These are phyloP conservation scores for Mesoclemmys tuberculata DNA, from an alignment of 2,113 vertebrate species.

Conservation along the genomic window DNA sequence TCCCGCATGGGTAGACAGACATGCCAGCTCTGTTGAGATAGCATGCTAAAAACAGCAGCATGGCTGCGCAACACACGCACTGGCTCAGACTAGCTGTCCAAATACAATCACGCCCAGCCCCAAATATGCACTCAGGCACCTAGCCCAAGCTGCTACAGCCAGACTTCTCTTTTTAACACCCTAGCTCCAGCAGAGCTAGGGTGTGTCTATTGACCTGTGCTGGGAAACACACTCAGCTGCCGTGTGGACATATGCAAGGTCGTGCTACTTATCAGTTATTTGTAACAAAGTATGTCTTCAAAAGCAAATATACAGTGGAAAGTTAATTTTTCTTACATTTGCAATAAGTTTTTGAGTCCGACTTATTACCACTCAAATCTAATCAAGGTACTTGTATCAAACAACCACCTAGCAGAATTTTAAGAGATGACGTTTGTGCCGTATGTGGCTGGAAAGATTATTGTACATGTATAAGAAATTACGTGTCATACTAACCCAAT, in stretches of 20 bases:
- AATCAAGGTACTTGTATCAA: not conserved
- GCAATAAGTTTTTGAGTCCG: not conserved
- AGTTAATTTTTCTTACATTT: not conserved
- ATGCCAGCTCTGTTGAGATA: no score
- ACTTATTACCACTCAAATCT: not conserved
- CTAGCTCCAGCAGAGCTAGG: not conserved
- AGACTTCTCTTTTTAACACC: not conserved
- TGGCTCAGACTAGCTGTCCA: not conserved
- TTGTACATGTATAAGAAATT: rapidly evolving
- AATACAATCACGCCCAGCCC: not conserved
- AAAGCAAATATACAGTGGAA: not conserved
- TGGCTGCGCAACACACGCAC: not conserved
- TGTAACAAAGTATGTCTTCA: not conserved
- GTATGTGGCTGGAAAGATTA: rapidly evolving
- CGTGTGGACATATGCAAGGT: not conserved
- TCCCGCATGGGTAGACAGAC: no score
- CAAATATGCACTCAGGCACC: not conserved
- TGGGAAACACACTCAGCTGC: not conserved
- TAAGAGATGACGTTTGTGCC: not conserved
- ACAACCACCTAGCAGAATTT: not conserved
- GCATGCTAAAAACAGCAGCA: no score
- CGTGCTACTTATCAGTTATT: rapidly evolving
- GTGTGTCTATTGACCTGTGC: not conserved
- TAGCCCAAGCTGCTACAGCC: not conserved
- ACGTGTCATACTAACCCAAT: not conserved